These are phyloP conservation scores for Folsomia manolachei DNA, from an alignment of 2,888 invertebrate species.

Conservation along the genomic window DNA sequence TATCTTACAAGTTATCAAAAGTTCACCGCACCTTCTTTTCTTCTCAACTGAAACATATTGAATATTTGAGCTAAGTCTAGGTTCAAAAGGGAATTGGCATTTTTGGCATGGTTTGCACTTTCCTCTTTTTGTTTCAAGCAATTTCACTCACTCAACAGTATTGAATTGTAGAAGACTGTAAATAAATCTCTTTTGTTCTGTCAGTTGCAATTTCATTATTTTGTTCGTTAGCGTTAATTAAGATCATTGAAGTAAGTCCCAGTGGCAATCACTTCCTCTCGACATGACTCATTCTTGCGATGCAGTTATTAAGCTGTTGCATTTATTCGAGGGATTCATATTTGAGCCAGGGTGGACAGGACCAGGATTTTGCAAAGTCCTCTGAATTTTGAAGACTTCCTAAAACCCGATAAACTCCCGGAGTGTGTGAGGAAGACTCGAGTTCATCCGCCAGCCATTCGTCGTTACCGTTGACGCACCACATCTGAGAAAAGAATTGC, in stretches of 20 bases:
- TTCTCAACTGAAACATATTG: too few species aligned
- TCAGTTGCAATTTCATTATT: too few species aligned
- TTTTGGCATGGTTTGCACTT: not conserved
- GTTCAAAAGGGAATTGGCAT: not conserved
- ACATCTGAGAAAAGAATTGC: constrained; percentile 32
- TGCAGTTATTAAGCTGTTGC: constrained; percentile 18
- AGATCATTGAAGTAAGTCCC: too few species aligned
- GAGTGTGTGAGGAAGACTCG: constrained; percentile 39
- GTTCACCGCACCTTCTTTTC: too few species aligned
- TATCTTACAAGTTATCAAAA: too few species aligned
- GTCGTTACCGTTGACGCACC: constrained; percentile 38
- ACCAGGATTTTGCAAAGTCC: constrained; percentile 37
- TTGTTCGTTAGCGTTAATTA: too few species aligned
- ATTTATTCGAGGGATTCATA: constrained; percentile 38
- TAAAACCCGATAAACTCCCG: constrained; percentile 30
- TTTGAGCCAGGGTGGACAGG: constrained; percentile 29
- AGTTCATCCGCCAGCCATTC: constrained; percentile 40
- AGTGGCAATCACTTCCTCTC: too few species aligned
- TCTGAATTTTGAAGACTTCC: constrained; percentile 37
- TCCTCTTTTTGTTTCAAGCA: not conserved
- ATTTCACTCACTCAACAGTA: too few species aligned
- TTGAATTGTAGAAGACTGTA: not conserved
- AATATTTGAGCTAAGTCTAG: too few species aligned
- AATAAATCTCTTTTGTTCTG: not conserved
- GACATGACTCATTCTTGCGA: not conserved